Evolutionary conservation across 2,797 vertebrate genomes (phyloP).

Genomic region (Hoplostethus mediterraneus): DNA sequence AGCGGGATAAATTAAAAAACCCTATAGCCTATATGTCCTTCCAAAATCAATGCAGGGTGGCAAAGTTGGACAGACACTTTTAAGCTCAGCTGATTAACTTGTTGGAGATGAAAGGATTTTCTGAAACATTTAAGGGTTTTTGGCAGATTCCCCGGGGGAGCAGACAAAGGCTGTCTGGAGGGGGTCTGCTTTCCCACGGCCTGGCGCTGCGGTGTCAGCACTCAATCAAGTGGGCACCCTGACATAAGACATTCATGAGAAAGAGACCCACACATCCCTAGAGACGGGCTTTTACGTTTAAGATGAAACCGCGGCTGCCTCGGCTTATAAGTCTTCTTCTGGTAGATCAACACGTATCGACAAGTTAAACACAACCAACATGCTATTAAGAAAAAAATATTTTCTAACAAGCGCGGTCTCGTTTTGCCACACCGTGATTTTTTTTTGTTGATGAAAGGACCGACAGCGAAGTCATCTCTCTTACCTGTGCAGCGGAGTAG

Average conservation of each 20-base stretch:
- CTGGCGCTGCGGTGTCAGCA: slow-evolving; percentile 75
- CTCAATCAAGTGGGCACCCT: slow-evolving; percentile 74
- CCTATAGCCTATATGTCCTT: neutral
- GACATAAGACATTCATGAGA: slow-evolving; percentile 65
- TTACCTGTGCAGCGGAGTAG: slow-evolving; percentile 81
- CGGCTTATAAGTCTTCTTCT: neutral
- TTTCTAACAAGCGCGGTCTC: neutral
- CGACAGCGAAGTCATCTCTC: slow-evolving; percentile 22
- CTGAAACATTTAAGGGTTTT: slow-evolving; percentile 73
- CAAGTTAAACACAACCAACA: neutral
- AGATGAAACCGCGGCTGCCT: slow-evolving; percentile 34
- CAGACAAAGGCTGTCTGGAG: slow-evolving; percentile 75
- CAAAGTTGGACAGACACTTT: slow-evolving; percentile 32
- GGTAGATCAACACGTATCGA: neutral
- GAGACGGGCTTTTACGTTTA: slow-evolving; percentile 51
- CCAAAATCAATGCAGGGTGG: slow-evolving; percentile 40
- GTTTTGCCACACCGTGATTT: neutral
- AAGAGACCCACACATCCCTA: slow-evolving; percentile 29
- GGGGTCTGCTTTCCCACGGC: slow-evolving; percentile 84
- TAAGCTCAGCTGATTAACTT: slow-evolving; percentile 53
- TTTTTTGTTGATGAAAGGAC: slow-evolving; percentile 12
- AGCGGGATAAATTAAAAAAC: neutral
- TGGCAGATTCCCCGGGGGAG: slow-evolving; percentile 74
- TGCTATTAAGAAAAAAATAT: neutral
- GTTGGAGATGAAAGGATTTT: slow-evolving; percentile 67